These are phyloP conservation scores for Taxidea taxus DNA, from an alignment of 2,113 vertebrate species.

Conservation along the genomic window DNA sequence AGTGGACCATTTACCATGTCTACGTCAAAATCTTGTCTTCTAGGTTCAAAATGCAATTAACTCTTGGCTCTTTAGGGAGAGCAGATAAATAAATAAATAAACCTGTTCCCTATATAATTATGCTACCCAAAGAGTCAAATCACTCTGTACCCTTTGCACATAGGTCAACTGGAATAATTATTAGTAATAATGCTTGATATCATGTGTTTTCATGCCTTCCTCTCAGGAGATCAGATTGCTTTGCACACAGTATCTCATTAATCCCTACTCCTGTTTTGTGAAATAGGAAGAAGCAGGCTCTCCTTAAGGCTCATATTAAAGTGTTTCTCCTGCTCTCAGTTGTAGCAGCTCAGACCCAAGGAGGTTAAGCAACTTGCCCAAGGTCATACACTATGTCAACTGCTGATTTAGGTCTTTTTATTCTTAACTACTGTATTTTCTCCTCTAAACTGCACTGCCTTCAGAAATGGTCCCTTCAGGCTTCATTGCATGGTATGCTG, in stretches of 20 bases:
- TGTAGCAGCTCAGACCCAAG: neutral
- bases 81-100: constrained; percentile 32
- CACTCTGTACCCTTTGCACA: neutral
- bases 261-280: neutral
- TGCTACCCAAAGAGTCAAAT: constrained; percentile 25
- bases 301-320: neutral
- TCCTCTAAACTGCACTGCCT: constrained; percentile 26
- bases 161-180: constrained; percentile 56
- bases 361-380: constrained; percentile 41
- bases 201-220: constrained; percentile 36
- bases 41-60: constrained; percentile 44
- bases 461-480: constrained; percentile 29
- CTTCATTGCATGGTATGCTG: constrained; percentile 34
- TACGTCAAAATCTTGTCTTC: constrained; percentile 38
- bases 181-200: constrained; percentile 38
- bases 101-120: constrained; percentile 16
- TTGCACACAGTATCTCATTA: constrained; percentile 64
- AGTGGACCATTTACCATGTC: neutral
- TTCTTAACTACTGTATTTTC: constrained; percentile 41
- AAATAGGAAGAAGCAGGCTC: neutral
- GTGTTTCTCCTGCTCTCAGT: neutral
- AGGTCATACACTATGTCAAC: constrained; percentile 37
- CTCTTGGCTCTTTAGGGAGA: constrained; percentile 8
- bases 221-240: constrained; percentile 44
- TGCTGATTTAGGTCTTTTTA: constrained; percentile 42